Evolutionary conservation across 2,888 invertebrate species (phyloP).

Genomic region (Xestia c-nigrum): DNA sequence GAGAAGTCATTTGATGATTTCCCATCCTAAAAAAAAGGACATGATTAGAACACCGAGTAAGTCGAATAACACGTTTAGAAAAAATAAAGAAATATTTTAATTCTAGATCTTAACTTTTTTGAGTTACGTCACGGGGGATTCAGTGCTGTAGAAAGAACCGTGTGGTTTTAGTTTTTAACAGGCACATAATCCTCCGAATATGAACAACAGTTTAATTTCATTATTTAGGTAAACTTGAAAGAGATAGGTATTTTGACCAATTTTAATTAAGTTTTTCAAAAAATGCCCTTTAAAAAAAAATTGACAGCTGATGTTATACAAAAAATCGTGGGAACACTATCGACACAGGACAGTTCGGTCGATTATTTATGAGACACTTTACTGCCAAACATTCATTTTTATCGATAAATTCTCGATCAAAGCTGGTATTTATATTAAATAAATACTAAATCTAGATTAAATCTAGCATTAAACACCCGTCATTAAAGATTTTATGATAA

Average conservation of each 20-base stretch:
- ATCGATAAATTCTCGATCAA: constrained; percentile 34
- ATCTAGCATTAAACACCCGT: constrained; percentile 33
- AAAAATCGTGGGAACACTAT: constrained; percentile 44
- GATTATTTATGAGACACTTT: constrained; percentile 32
- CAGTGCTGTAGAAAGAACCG: background rate
- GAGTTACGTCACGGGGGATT: background rate
- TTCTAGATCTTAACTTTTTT: background rate
- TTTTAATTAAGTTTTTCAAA: background rate
- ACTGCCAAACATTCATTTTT: constrained; percentile 40
- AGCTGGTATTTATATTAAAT: constrained; percentile 50
- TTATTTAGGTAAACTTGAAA: background rate
- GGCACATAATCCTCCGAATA: background rate
- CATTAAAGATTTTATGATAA: constrained; percentile 51
- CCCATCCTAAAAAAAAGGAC: no score
- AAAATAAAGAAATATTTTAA: background rate
- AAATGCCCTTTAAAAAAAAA: background rate
- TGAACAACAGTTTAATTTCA: background rate
- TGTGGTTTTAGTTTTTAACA: background rate
- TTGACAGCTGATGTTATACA: background rate
- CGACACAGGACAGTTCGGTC: background rate
- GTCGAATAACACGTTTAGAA: no score
- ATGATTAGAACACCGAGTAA: no score
- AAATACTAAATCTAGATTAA: constrained; percentile 54
- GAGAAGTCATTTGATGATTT: no score
- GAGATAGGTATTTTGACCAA: background rate